Percentiles rank a stretch among this genome's conserved stretches.
phyloP scores from a whole-genome alignment of 2,113 vertebrate species.

The Pongo abelii region DNA sequence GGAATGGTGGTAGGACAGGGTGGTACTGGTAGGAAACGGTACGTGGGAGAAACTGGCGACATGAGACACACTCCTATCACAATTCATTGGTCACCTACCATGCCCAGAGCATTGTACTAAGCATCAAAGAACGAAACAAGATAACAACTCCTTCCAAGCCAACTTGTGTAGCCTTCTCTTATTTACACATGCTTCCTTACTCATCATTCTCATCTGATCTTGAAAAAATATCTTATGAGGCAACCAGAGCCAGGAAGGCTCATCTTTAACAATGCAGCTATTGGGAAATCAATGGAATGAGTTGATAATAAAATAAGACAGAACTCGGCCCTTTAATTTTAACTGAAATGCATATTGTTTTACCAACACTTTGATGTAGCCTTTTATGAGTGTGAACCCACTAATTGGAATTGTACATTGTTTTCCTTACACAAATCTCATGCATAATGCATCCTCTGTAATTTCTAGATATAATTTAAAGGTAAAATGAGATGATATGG shows the following conservation, averaged over 20 bases:
- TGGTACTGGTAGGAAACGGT: neutral
- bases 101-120: neutral
- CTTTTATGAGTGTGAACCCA: neutral
- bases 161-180: neutral
- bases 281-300: neutral
- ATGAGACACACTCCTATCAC: neutral
- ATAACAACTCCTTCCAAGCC: too few relatives aligned
- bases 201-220: neutral
- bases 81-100: neutral
- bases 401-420: neutral
- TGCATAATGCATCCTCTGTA: neutral
- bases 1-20: neutral
- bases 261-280: neutral
- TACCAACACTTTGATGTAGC: neutral
- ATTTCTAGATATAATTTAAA: neutral
- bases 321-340: neutral
- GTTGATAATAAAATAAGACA: neutral
- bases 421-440: neutral
- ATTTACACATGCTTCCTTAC: neutral
- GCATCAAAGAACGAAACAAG: neutral
- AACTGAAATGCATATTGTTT: neutral
- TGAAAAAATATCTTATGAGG: neutral
- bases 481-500: neutral
- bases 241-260: neutral
- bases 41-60: too few relatives aligned